Base-by-base conservation (phyloP, 2,888 invertebrate genomes). In the Caenorhabditis sinica region DNA sequence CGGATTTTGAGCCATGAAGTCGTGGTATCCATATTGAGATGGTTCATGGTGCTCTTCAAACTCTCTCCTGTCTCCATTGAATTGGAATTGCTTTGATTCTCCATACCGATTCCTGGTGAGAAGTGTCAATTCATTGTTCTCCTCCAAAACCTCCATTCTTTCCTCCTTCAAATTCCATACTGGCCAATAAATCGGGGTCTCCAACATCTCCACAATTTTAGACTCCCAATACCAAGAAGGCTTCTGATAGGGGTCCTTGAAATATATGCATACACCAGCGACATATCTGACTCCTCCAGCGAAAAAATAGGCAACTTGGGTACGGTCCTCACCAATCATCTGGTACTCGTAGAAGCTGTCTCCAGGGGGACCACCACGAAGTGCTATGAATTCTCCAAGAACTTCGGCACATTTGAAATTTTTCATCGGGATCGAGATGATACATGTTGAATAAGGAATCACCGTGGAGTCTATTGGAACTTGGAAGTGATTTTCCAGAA, bases 281-380 rank as follows among this genome's bases (percentile, higher is more conserved):
- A 60, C 33, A 28, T 60, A 60, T 28, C 28, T 25, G 8, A 6
- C 30, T 60, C 15, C 33, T 3, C 15, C 33, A 25, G 23, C 23
- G 8, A 33, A 5, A 56, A 28, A 56, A 15, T 9, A 60, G n/a
- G n/a, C 2, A 3, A 33, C 60, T 28, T 60, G 33, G 20, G 33
- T 60, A 8, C 60, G 30, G n/a, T 60, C 33, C 15, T 60, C 60
- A 33, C 60, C 60, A 13, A 60, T 60, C 60, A 60, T 60, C 33
- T 60, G 60, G n/a, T 60, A 60, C 28, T 60, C 60, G n/a, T 17
- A 60, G 20, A 20, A n/a, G 30, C 33, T 20, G 15, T 28, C 33
- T 8, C 15, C 25, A 20, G 49, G 49, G 15, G 25, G 15, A 0
- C 23, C 51, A 11, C 28, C 28, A 13, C 23, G 25, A 13, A 15